These are phyloP conservation scores for Bathynomus jamesi DNA, from an alignment of 1,140 invertebrate species.

Conservation along the genomic window DNA sequence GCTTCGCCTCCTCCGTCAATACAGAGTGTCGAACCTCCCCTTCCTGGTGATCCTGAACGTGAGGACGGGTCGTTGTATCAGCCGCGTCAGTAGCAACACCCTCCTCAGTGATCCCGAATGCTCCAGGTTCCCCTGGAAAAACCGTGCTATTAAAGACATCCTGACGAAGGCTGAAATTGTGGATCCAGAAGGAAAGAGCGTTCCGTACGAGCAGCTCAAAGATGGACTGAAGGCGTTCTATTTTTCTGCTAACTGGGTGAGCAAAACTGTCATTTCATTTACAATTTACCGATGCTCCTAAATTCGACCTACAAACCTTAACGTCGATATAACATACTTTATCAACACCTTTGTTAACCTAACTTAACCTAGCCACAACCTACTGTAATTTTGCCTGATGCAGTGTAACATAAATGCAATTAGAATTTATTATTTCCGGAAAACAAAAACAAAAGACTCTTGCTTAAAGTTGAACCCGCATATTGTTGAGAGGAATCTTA, in stretches of 20 bases:
- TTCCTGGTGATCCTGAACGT: constrained; percentile 63
- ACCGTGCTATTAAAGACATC: constrained; percentile 51
- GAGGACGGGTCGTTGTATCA: constrained; percentile 52
- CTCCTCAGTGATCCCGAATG: constrained; percentile 59
- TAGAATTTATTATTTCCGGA: no score
- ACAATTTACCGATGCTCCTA: no score
- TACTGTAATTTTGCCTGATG: no score
- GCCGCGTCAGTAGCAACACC: constrained; percentile 57
- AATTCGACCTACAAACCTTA: no score
- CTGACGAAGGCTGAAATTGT: constrained; percentile 55
- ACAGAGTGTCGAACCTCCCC: constrained; percentile 63
- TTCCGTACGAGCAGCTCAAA: constrained; percentile 41
- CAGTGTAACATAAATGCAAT: no score
- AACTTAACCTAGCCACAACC: no score
- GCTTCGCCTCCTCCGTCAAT: constrained; percentile 60
- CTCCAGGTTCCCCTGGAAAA: constrained; percentile 61
- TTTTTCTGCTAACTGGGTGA: constrained; percentile 75
- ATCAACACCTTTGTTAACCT: no score
- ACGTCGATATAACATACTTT: no score
- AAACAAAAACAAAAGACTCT: no score
- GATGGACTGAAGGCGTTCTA: constrained; percentile 64
- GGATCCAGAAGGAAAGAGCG: constrained; percentile 48
- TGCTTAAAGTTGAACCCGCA: no score
- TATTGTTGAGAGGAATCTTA: no score
- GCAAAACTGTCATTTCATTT: constrained; percentile 17